Percentiles rank a stretch among this genome's conserved stretches.
Conservation (phyloP, 2,113 vertebrate species). For the Callocephalon fimbriatum region DNA sequence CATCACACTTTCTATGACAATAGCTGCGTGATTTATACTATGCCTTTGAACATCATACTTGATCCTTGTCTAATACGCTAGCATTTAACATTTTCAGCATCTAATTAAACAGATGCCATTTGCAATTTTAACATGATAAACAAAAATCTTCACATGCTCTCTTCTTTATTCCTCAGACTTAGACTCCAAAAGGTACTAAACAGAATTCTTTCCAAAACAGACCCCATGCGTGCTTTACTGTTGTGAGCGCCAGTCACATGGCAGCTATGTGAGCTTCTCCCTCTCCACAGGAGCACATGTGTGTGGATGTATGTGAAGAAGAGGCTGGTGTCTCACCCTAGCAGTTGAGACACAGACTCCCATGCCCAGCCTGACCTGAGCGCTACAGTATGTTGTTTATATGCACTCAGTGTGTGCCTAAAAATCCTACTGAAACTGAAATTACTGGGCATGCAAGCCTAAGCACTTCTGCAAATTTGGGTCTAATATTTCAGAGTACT, state of each 20-base stretch:
- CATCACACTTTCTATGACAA: not conserved
- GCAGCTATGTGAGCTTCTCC: not conserved
- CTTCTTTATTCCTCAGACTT: not conserved
- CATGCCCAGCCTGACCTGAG: not conserved
- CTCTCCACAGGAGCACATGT: not conserved
- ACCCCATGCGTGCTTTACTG: not conserved
- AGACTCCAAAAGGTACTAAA: not conserved
- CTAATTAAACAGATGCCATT: not conserved
- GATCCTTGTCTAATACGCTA: not conserved
- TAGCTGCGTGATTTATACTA: not conserved
- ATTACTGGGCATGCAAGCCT: not conserved
- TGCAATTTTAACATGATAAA: not conserved
- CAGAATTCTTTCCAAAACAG: not conserved
- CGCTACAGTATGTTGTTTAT: not conserved
- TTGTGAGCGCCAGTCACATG: not conserved
- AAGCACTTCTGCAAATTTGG: not conserved
- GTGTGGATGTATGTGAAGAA: not conserved
- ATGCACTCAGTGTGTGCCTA: not conserved
- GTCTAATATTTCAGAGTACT: not conserved
- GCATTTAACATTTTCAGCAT: not conserved
- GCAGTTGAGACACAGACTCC: not conserved
- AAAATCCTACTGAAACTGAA: not conserved
- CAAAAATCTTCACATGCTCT: not conserved
- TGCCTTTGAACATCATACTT: not conserved
- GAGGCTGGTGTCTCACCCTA: not conserved